Conservation (phyloP, 2,113 vertebrate genomes). For the Nothobranchius furzeri region DNA sequence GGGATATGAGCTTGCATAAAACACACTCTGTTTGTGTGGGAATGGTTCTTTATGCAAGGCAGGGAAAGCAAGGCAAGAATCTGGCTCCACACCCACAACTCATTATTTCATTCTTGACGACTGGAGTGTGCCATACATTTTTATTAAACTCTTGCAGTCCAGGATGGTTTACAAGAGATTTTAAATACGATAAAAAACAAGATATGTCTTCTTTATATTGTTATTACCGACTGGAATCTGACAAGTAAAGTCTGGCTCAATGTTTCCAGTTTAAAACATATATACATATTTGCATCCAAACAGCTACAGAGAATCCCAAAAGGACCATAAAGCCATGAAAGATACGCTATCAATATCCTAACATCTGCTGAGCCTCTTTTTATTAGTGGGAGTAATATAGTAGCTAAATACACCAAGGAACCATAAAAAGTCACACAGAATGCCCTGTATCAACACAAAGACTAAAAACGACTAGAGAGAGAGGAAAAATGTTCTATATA, state of each 20-base stretch:
- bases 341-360: slow-evolving; percentile 57
- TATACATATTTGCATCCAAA: slow-evolving; percentile 38
- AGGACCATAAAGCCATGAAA: slow-evolving; percentile 57
- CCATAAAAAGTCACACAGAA: slow-evolving; percentile 23
- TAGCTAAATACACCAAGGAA: slow-evolving; percentile 41
- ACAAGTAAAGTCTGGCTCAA: slow-evolving; percentile 25
- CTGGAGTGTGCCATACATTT: slow-evolving; percentile 45
- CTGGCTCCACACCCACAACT: slow-evolving; percentile 49
- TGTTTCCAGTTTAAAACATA: slow-evolving; percentile 28
- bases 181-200: slow-evolving; percentile 42
- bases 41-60: slow-evolving; percentile 62
- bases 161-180: slow-evolving; percentile 17
- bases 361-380: slow-evolving; percentile 65
- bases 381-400: slow-evolving; percentile 54
- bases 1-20: slow-evolving; percentile 26
- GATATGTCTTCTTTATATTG: slow-evolving; percentile 32
- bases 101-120: slow-evolving; percentile 63
- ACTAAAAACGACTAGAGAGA: slow-evolving; percentile 17
- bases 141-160: slow-evolving; percentile 44
- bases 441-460: slow-evolving; percentile 17
- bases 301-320: slow-evolving; percentile 53
- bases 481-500: background rate
- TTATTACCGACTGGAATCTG: slow-evolving; percentile 32
- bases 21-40: slow-evolving; percentile 44
- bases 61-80: slow-evolving; percentile 49